phyloP scores from a whole-genome alignment of 2,113 vertebrate species.

The Gobiocypris rarus region DNA sequence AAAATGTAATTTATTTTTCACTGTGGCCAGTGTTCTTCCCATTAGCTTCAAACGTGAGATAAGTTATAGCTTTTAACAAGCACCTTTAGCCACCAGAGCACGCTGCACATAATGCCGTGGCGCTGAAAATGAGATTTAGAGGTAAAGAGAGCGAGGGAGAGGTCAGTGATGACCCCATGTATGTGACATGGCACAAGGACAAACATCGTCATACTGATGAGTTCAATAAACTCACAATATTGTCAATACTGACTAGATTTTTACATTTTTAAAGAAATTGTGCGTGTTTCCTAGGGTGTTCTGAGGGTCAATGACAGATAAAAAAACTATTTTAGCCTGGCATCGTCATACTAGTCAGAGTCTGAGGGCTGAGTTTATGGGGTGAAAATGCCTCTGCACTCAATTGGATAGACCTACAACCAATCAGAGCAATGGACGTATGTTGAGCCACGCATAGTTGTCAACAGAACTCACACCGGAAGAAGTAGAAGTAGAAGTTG shows the following conservation, averaged over 20 bases:
- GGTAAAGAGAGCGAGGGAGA: constrained; percentile 42
- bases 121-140: constrained; percentile 35
- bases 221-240: constrained; percentile 11
- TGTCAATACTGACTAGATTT: background rate
- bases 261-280: background rate
- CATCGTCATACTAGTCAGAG: too few relatives aligned
- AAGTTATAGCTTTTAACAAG: constrained; percentile 84
- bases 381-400: too few relatives aligned
- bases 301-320: background rate
- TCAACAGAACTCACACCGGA: too few relatives aligned
- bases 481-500: too few relatives aligned
- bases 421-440: too few relatives aligned
- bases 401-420: too few relatives aligned
- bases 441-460: too few relatives aligned
- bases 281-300: background rate
- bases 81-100: constrained; percentile 77
- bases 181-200: constrained; percentile 45
- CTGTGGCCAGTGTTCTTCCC: constrained; percentile 82
- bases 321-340: too few relatives aligned
- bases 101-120: constrained; percentile 68
- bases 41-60: constrained; percentile 84
- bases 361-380: too few relatives aligned
- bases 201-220: constrained; percentile 36
- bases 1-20: constrained; percentile 82
- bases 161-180: constrained; percentile 48